phyloP scores from a whole-genome alignment of 2,888 invertebrate species.

The Ischnura elegans region DNA sequence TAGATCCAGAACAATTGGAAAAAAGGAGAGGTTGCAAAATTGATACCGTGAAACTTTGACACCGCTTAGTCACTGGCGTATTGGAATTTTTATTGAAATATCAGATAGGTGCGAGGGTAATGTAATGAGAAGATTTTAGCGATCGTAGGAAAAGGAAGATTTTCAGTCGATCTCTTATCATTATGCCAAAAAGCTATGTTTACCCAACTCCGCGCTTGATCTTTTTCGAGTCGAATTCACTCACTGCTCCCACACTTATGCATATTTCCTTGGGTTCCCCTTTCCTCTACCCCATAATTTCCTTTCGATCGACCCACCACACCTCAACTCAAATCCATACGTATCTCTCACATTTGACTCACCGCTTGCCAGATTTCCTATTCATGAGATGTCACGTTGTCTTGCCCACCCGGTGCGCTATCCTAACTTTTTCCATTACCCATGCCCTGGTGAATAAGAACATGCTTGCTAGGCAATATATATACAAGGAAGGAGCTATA shows the following conservation, averaged over 20 bases:
- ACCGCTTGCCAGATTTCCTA: background rate
- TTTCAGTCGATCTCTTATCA: no score
- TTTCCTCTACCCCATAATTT: background rate
- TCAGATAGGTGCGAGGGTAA: no score
- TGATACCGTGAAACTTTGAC: no score
- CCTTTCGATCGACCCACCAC: background rate
- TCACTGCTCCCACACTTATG: no score
- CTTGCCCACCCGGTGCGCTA: background rate
- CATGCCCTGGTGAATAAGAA: background rate
- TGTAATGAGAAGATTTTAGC: no score
- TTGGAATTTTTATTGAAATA: no score
- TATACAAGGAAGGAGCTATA: background rate
- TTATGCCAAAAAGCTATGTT: background rate
- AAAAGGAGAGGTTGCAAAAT: no score
- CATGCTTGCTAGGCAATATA: constrained; percentile 1
- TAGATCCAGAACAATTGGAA: no score
- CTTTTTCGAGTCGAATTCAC: background rate
- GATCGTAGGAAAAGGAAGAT: no score
- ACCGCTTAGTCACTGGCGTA: no score
- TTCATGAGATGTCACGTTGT: constrained; percentile 30
- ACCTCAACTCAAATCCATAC: background rate
- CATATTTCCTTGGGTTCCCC: background rate
- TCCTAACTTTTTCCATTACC: constrained; percentile 31
- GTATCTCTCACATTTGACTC: background rate
- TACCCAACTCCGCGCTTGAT: background rate